A percentile compares a stretch with the other conserved stretches of the same genome.
Conservation (phyloP, 2,888 invertebrate genomes). For the Argyra leucocephala region DNA sequence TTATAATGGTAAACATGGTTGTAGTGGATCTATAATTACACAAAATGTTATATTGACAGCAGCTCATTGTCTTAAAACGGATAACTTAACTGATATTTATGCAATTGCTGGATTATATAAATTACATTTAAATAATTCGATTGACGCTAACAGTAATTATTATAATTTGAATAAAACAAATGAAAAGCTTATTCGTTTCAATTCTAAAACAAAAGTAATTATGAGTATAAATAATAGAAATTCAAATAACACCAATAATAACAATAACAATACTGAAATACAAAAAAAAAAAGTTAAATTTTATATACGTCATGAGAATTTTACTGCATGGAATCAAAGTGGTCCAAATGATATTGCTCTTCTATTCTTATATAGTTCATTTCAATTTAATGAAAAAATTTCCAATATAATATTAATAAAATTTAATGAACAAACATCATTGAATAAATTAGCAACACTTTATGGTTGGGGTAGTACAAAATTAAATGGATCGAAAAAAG, state of each 20-base stretch:
- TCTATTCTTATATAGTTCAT: constrained; percentile 35
- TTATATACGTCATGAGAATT: constrained; percentile 35
- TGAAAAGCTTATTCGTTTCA: no score
- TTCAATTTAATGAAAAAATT: constrained; percentile 32
- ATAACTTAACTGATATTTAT: constrained; percentile 27
- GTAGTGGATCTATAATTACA: constrained; percentile 44
- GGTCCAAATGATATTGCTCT: constrained; percentile 49
- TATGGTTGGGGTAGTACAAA: constrained; percentile 35
- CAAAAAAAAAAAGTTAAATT: constrained; percentile 33
- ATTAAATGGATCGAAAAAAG: constrained; percentile 19
- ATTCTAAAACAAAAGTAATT: no score
- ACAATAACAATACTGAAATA: constrained; percentile 21
- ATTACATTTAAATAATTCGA: background rate
- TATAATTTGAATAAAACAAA: background rate
- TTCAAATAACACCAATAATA: background rate
- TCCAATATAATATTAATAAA: constrained; percentile 25
- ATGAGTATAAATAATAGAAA: background rate
- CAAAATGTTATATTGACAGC: constrained; percentile 42
- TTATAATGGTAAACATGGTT: constrained; percentile 36
- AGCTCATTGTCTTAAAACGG: constrained; percentile 36
- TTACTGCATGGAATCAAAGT: background rate
- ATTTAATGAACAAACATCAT: constrained; percentile 14
- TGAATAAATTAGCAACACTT: constrained; percentile 17
- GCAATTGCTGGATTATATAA: constrained; percentile 42
- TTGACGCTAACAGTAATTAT: background rate